These are phyloP conservation scores for Drosophila insularis DNA, from an alignment of 1,140 invertebrate species.

Conservation along the genomic window DNA sequence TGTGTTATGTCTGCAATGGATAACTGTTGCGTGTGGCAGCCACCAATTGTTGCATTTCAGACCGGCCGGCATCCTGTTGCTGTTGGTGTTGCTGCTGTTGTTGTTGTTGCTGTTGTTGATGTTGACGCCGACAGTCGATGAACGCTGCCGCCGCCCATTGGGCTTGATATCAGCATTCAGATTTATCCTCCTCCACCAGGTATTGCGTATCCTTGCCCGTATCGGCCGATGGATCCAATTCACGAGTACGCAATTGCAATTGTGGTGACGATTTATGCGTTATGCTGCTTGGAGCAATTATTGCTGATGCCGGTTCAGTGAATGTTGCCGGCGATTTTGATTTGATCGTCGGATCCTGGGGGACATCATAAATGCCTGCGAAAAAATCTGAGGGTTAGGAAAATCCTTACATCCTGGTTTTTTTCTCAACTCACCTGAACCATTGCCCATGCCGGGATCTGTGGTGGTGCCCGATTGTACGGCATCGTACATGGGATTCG, in stretches of 20 bases:
- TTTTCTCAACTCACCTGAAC: conserved; percentile 83
- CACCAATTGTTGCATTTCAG: not conserved
- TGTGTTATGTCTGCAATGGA: conserved; percentile 70
- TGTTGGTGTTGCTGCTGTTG: conserved; percentile 14
- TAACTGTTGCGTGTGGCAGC: conserved; percentile 41
- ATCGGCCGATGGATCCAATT: conserved; percentile 92
- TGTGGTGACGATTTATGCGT: conserved; percentile 89
- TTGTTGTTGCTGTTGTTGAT: conserved; percentile 27
- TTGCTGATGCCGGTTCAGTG: conserved; percentile 86
- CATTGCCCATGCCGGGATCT: conserved; percentile 85
- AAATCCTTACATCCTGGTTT: too few relatives aligned
- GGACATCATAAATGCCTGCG: conserved; percentile 89
- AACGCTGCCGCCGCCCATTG: conserved; percentile 24
- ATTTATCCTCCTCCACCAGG: conserved; percentile 92
- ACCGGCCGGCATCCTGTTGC: not conserved
- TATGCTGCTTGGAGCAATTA: conserved; percentile 91
- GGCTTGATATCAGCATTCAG: conserved; percentile 82
- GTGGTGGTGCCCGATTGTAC: conserved; percentile 83
- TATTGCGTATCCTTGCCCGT: conserved; percentile 96
- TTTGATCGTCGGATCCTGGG: conserved; percentile 87
- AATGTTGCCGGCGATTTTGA: conserved; percentile 77
- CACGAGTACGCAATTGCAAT: conserved; percentile 88
- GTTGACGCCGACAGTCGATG: conserved; percentile 43
- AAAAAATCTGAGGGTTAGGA: not conserved
- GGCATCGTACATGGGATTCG: conserved; percentile 98